A percentile compares a stretch with the other conserved stretches of the same genome.
Conservation (phyloP, 2,888 invertebrate species). For the Drosophila engyochracea region DNA sequence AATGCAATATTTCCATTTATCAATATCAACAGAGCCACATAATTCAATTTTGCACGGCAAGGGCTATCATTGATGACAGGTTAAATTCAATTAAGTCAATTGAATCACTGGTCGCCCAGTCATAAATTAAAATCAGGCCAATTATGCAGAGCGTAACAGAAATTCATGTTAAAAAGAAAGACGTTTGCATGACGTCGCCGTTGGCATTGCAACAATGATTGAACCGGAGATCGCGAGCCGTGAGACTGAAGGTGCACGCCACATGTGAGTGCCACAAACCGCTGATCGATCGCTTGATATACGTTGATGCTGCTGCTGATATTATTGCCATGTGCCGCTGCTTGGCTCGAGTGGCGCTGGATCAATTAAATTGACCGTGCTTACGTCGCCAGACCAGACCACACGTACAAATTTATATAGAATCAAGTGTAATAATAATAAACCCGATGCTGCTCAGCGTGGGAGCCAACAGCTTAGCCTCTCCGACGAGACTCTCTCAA, state of each 20-base stretch:
- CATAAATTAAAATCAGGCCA: conserved; percentile 64
- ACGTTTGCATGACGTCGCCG: conserved; percentile 39
- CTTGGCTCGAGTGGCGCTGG: conserved; percentile 53
- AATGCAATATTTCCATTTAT: conserved; percentile 72
- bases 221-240: conserved; percentile 29
- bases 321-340: conserved; percentile 26
- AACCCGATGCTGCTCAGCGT: conserved; percentile 44
- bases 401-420: conserved; percentile 4
- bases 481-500: conserved; percentile 12
- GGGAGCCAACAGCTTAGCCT: conserved; percentile 49
- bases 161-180: conserved; percentile 24
- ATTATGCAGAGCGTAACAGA: conserved; percentile 47
- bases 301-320: neutral
- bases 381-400: conserved; percentile 50
- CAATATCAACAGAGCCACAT: conserved; percentile 69
- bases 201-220: conserved; percentile 54
- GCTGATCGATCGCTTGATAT: conserved; percentile 43
- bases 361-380: conserved; percentile 76
- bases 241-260: conserved; percentile 57
- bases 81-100: conserved; percentile 70
- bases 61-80: conserved; percentile 38
- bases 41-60: conserved; percentile 56
- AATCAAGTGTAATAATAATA: conserved; percentile 13
- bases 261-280: conserved; percentile 34
- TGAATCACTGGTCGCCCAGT: conserved; percentile 64